phyloP scores from a whole-genome alignment of 2,888 invertebrate genomes.

The Apomyelois bistriatella region DNA sequence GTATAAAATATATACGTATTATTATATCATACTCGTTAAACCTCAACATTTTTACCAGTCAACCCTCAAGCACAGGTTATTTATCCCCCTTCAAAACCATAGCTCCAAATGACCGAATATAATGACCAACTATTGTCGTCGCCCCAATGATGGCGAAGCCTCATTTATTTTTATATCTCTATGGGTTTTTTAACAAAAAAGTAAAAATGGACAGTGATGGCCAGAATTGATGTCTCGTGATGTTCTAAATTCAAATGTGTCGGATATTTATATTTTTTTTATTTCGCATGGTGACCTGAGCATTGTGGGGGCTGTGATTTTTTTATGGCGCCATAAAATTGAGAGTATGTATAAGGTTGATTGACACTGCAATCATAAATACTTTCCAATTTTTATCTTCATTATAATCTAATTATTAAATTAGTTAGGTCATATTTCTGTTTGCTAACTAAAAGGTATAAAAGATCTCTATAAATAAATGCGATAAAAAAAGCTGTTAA shows the following conservation, averaged over 20 bases:
- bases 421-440: too few species aligned
- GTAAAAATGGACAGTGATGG: constrained; percentile 48
- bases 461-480: too few species aligned
- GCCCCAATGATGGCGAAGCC: constrained; percentile 65
- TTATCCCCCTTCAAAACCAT: constrained; percentile 54
- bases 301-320: constrained; percentile 15
- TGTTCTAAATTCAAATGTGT: constrained; percentile 49
- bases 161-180: constrained; percentile 73
- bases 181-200: constrained; percentile 66
- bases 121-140: constrained; percentile 77
- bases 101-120: constrained; percentile 73
- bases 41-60: constrained; percentile 42
- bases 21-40: constrained; percentile 21
- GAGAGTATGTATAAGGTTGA: too few species aligned
- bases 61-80: constrained; percentile 61
- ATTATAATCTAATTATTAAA: too few species aligned
- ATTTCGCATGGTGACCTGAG: constrained; percentile 14
- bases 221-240: constrained; percentile 57
- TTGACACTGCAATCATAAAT: too few species aligned
- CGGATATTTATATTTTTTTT: constrained; percentile 22
- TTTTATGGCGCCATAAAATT: constrained; percentile 14
- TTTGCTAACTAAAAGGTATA: too few species aligned
- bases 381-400: too few species aligned
- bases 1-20: too few species aligned
- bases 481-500: too few species aligned